Base-by-base conservation (phyloP, 2,888 invertebrate species). In the Lasioglossum zephyrum region DNA sequence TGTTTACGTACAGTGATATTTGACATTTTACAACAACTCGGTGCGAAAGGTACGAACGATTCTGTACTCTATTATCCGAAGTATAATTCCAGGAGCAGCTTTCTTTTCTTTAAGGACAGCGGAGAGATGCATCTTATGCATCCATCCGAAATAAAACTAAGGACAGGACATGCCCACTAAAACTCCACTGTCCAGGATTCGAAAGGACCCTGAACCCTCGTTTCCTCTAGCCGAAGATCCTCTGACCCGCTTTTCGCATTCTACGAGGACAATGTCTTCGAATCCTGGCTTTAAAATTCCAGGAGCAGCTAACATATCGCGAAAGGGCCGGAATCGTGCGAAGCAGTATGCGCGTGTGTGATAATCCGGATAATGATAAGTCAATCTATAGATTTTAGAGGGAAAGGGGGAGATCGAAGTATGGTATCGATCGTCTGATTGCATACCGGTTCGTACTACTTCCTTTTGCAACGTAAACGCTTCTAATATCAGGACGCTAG, bases 381-480 rank as follows among this genome's bases (percentile, higher is more conserved):
- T 36, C 39, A n/a, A 49, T 26, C 8, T 18, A 26, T 36, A 36
- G 36, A 18, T 77, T 47, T 26, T 1, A 63, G 41, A 41, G 22
- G 22, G 5, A 22, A 39, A 16, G 57, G 22, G 26, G 9, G n/a
- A 18, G 60, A 73, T 73, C 47, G 18, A 66, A 22, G n/a, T 73
- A 44, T 18, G 13, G 18, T 18, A 44, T 31, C 41, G 76, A 63
- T 76, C 53, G 73, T 73, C 36, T 13, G 81, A 81, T 41, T 41
- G n/a, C 63, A n/a, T 18, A 47, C n/a, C n/a, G n/a, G 36, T 36
- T 26, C 13, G 60, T 60, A 5, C 60, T 18, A 63, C 60, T 60
- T 77, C 26, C 69, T 22, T 18, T 47, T 11, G 49, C 69, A 1
- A 77, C 26, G 49, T 75, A 72, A 70, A 70, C 47, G 70, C 63